These are phyloP conservation scores for Drosophila fulvimacula DNA, from an alignment of 2,888 invertebrate genomes.

Conservation along the genomic window DNA sequence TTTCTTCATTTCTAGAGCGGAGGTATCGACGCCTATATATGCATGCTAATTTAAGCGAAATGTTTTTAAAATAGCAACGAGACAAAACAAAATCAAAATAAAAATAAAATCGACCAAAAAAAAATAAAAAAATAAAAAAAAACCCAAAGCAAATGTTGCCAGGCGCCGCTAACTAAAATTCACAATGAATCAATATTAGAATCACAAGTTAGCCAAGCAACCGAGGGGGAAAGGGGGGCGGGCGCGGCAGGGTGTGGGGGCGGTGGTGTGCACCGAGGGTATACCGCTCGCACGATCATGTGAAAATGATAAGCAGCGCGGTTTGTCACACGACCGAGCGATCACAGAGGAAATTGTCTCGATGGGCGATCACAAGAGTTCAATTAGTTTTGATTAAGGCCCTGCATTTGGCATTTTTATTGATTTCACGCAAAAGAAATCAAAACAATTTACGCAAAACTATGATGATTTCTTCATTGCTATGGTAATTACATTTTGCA, in stretches of 20 bases:
- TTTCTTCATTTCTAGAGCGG: constrained; percentile 28
- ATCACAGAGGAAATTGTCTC: constrained; percentile 13
- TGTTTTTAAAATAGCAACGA: constrained; percentile 44
- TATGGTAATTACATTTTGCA: constrained; percentile 59
- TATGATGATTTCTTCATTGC: constrained; percentile 36
- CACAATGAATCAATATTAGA: constrained; percentile 39
- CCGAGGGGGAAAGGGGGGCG: neutral
- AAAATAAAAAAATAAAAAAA: too few species aligned
- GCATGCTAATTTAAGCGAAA: constrained; percentile 65
- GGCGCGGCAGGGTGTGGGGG: neutral
- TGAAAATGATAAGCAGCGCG: constrained; percentile 68
- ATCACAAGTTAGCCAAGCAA: constrained; percentile 1
- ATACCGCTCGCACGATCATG: constrained; percentile 67
- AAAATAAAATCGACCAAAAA: constrained; percentile 1
- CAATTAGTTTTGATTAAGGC: constrained; percentile 69
- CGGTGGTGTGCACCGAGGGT: neutral
- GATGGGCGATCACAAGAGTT: constrained; percentile 63
- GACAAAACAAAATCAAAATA: constrained; percentile 18
- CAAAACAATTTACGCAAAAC: constrained; percentile 73
- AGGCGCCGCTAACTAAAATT: constrained; percentile 40
- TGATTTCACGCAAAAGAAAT: constrained; percentile 69
- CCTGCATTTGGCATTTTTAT: constrained; percentile 56
- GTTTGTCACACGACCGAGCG: constrained; percentile 32
- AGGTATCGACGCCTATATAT: constrained; percentile 38
- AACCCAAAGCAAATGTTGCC: constrained; percentile 37